phyloP scores from a whole-genome alignment of 2,797 vertebrate species.

The Cryptoprocta ferox region DNA sequence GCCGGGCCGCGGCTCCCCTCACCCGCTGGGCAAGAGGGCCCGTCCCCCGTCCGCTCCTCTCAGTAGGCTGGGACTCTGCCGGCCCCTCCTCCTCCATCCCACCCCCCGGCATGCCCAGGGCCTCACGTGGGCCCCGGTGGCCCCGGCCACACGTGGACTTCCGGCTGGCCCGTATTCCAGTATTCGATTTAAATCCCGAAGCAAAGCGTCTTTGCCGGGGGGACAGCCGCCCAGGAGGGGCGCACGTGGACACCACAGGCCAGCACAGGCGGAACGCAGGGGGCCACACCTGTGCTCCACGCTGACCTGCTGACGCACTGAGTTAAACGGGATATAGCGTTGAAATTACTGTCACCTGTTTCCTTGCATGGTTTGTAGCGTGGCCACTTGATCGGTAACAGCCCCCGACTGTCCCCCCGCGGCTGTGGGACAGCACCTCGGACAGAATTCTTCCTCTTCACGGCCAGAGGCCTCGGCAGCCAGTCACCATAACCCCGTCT shows the following conservation, averaged over 20 bases:
- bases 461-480: too few relatives aligned
- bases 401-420: fast-evolving
- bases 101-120: background rate
- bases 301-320: too few relatives aligned
- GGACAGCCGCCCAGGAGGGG: background rate
- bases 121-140: background rate
- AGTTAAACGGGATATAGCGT: background rate
- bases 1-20: background rate
- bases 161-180: too few relatives aligned
- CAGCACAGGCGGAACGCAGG: background rate
- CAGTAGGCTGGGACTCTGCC: background rate
- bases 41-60: background rate
- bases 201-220: fast-evolving
- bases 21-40: background rate
- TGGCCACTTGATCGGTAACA: background rate
- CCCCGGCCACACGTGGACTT: background rate
- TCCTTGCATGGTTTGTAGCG: background rate
- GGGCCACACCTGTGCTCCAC: background rate
- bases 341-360: background rate
- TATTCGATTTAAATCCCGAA: background rate
- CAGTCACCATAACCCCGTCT: too few relatives aligned
- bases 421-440: background rate
- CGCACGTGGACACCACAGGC: background rate
- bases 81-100: background rate
- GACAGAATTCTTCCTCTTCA: too few relatives aligned